These are phyloP conservation scores for Nycticorax nycticorax DNA, from an alignment of 2,113 vertebrate genomes.

Conservation along the genomic window DNA sequence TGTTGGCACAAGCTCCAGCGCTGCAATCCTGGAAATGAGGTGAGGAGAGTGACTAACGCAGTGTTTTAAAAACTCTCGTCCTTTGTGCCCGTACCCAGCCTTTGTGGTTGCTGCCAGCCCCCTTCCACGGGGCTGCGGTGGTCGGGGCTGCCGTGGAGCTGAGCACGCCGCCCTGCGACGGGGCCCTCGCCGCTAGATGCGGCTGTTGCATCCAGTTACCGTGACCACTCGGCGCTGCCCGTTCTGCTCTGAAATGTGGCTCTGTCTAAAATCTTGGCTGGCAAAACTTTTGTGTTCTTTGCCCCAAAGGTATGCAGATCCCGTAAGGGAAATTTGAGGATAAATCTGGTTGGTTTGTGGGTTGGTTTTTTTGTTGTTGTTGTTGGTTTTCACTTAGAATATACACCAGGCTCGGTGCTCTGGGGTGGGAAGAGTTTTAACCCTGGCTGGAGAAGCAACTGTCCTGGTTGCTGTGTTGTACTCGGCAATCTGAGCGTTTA, in stretches of 20 bases:
- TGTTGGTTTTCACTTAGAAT: neutral
- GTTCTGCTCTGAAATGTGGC: neutral
- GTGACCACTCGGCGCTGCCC: accelerated
- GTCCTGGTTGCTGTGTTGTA: neutral
- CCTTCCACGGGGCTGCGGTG: accelerated
- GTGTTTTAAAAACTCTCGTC: neutral
- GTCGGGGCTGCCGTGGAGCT: neutral
- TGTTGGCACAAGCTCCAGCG: neutral
- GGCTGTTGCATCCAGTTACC: neutral
- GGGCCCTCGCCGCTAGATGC: neutral
- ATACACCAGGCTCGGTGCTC: neutral
- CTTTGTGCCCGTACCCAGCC: neutral
- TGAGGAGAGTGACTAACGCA: neutral
- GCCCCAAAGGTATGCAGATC: neutral
- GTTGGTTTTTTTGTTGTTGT: neutral
- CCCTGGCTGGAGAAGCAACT: neutral
- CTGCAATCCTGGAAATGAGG: neutral
- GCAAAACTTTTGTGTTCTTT: neutral
- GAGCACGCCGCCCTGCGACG: accelerated
- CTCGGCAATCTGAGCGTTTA: neutral
- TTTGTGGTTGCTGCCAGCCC: neutral
- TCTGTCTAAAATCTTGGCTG: neutral
- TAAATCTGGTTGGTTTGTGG: neutral
- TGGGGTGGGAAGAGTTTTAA: neutral
- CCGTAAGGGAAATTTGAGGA: neutral